These are phyloP conservation scores for Papilio gigon DNA, from an alignment of 2,888 invertebrate species.

Conservation along the genomic window DNA sequence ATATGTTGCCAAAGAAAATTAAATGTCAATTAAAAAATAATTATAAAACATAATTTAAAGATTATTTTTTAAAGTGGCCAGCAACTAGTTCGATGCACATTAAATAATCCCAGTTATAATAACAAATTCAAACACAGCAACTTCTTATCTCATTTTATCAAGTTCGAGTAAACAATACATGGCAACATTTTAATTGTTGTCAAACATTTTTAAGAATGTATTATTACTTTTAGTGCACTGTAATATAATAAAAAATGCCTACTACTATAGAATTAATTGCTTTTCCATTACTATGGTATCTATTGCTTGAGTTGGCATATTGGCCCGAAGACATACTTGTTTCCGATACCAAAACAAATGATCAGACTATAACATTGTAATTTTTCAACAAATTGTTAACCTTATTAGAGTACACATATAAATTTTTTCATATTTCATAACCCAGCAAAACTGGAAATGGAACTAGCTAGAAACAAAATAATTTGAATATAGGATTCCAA, in stretches of 20 bases:
- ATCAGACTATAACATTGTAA: too few species aligned
- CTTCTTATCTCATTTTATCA: slow-evolving; percentile 4
- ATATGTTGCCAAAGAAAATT: too few species aligned
- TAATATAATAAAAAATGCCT: not conserved
- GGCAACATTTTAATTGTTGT: not conserved
- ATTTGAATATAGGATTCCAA: not conserved
- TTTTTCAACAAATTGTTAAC: too few species aligned
- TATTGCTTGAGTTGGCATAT: not conserved
- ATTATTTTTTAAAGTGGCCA: too few species aligned
- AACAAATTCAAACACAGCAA: not conserved
- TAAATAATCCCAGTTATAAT: too few species aligned
- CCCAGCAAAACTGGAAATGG: not conserved
- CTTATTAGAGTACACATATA: too few species aligned
- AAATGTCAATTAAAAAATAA: too few species aligned
- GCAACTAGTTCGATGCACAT: too few species aligned
- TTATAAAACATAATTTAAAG: too few species aligned
- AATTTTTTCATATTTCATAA: not conserved
- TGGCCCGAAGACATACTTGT: not conserved
- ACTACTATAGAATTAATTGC: not conserved
- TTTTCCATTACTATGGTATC: not conserved
- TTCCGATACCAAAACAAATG: not conserved
- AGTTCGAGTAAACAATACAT: not conserved
- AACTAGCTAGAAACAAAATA: not conserved
- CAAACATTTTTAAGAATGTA: not conserved
- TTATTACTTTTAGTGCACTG: not conserved